phyloP scores from a whole-genome alignment of 2,888 invertebrate species.

The Tinea trinotella region DNA sequence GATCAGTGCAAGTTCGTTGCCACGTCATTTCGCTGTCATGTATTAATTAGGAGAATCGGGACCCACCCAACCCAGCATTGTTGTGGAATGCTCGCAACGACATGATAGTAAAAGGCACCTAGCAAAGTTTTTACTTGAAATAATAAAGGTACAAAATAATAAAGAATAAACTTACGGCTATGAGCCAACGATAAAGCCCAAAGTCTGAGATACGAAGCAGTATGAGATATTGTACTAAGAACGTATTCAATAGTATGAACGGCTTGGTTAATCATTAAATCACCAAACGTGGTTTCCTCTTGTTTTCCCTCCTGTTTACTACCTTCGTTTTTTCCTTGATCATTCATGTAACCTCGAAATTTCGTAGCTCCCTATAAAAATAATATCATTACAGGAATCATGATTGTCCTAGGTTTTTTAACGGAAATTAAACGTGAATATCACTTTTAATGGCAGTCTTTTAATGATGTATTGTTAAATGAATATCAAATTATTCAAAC shows the following conservation, averaged over 20 bases:
- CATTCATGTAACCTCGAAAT: neutral
- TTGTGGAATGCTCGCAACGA: neutral
- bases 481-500: too few relatives aligned
- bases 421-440: too few relatives aligned
- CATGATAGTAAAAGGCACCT: neutral
- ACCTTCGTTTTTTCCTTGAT: neutral
- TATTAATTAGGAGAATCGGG: too few relatives aligned
- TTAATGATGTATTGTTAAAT: too few relatives aligned
- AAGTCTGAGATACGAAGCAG: slow-evolving; percentile 89
- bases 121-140: neutral
- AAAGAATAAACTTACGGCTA: slow-evolving; percentile 74
- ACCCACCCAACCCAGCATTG: neutral
- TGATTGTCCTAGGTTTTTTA: too few relatives aligned
- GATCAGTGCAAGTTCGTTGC: too few relatives aligned
- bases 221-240: slow-evolving; percentile 89
- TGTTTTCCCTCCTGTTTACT: too few relatives aligned
- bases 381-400: too few relatives aligned
- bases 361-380: neutral
- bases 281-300: slow-evolving; percentile 70
- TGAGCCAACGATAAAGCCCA: slow-evolving; percentile 94
- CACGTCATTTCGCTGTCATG: too few relatives aligned
- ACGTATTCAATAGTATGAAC: slow-evolving; percentile 93
- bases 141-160: neutral
- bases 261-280: slow-evolving; percentile 84
- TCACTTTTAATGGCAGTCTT: too few relatives aligned